phyloP scores from a whole-genome alignment of 1,140 invertebrate species.

The Prorops nasuta region DNA sequence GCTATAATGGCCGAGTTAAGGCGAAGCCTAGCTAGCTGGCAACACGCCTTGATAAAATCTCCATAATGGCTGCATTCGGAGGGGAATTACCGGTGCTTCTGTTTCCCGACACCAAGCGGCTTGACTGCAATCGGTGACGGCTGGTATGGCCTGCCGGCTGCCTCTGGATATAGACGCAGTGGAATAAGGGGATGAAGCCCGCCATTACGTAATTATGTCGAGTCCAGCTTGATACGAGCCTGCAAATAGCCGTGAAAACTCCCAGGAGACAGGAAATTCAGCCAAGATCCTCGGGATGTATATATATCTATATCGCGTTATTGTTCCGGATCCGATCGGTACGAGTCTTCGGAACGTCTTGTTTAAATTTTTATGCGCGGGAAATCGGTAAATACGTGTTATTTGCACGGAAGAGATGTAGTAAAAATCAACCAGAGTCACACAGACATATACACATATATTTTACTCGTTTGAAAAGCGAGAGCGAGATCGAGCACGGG shows the following conservation, averaged over 20 bases:
- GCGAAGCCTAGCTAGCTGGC: conserved; percentile 34
- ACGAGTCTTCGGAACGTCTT: no score
- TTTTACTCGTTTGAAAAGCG: no score
- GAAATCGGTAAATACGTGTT: no score
- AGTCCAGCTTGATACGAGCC: conserved; percentile 36
- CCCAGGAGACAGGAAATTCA: conserved; percentile 8
- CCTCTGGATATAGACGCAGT: no score
- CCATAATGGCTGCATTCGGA: conserved; percentile 45
- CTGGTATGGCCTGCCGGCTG: conserved; percentile 1
- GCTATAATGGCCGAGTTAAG: conserved; percentile 32
- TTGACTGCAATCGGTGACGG: conserved; percentile 12
- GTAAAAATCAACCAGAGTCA: no score
- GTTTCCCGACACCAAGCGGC: conserved; percentile 28
- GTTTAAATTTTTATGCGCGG: no score
- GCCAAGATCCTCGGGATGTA: no score
- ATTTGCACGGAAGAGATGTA: no score
- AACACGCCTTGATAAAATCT: conserved; percentile 48
- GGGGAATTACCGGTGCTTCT: conserved; percentile 42
- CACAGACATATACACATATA: no score
- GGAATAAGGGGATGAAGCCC: conserved; percentile 20
- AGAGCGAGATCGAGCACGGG: no score
- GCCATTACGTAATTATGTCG: conserved; percentile 43
- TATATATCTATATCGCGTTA: no score
- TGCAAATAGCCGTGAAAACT: conserved; percentile 29
- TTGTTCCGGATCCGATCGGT: no score